A percentile compares a stretch with the other conserved stretches of the same genome.
phyloP scores from a whole-genome alignment of 2,113 vertebrate species.

The Rana temporaria region DNA sequence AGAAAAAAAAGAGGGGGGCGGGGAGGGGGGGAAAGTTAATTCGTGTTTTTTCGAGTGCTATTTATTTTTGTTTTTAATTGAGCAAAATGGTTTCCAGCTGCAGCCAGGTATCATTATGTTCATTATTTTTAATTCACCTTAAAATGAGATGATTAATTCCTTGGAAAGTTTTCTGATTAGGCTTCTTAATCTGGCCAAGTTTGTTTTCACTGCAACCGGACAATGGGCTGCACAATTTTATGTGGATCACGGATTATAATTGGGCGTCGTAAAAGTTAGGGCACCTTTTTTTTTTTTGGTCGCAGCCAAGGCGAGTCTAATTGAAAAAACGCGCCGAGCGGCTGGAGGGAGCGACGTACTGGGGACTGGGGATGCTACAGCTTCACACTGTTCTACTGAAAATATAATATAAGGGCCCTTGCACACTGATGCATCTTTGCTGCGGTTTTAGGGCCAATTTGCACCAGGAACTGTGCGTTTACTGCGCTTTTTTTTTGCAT shows the following conservation, averaged over 20 bases:
- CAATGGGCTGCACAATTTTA: constrained; percentile 30
- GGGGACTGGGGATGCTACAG: not conserved
- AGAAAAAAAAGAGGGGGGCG: constrained; percentile 61
- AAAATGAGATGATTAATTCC: constrained; percentile 88
- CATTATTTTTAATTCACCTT: constrained; percentile 82
- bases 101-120: constrained; percentile 80
- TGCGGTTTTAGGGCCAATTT: too few species aligned
- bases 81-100: constrained; percentile 90
- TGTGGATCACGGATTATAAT: constrained; percentile 11
- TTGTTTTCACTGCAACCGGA: constrained; percentile 30
- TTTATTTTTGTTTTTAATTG: constrained; percentile 91
- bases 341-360: not conserved
- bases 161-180: constrained; percentile 59
- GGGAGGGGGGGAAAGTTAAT: constrained; percentile 53
- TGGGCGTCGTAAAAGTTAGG: not conserved
- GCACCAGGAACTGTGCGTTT: too few species aligned
- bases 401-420: too few species aligned
- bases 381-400: too few species aligned
- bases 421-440: too few species aligned
- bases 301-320: not conserved
- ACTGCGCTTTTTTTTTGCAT: too few species aligned
- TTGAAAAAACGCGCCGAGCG: not conserved
- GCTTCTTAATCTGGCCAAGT: constrained; percentile 28
- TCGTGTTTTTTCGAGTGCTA: constrained; percentile 73
- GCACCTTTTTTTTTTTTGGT: not conserved